These are phyloP conservation scores for Beris chalybata DNA, from an alignment of 2,888 invertebrate species.

Conservation along the genomic window DNA sequence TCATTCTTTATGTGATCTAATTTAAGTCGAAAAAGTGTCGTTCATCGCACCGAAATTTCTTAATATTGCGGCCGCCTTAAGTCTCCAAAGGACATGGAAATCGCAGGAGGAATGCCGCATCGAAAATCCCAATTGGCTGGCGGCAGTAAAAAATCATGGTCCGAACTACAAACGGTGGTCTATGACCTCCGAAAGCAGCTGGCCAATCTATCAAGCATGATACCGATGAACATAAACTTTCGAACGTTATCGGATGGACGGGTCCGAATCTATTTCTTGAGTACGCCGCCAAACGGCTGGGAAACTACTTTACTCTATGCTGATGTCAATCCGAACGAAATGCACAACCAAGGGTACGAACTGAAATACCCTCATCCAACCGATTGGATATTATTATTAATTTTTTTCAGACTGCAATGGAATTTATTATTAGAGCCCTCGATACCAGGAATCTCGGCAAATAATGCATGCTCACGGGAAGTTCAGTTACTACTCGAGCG, in stretches of 20 bases:
- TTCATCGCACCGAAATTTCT: no score
- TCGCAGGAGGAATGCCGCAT: conserved; percentile 21
- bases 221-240: conserved; percentile 81
- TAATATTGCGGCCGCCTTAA: no score
- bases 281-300: conserved; percentile 84
- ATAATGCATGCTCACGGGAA: conserved; percentile 73
- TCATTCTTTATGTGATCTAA: conserved; percentile 20
- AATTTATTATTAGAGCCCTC: conserved; percentile 81
- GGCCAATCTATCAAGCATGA: conserved; percentile 76
- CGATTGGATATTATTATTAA: conserved; percentile 17
- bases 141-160: conserved; percentile 65
- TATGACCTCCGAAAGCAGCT: conserved; percentile 78
- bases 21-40: neutral
- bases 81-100: conserved; percentile 31
- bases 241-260: conserved; percentile 76
- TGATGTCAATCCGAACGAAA: conserved; percentile 70
- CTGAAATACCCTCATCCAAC: neutral
- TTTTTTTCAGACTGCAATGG: conserved; percentile 68
- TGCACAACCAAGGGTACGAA: conserved; percentile 11
- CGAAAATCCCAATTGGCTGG: conserved; percentile 5
- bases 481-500: conserved; percentile 90
- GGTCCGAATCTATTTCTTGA: conserved; percentile 85
- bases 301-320: conserved; percentile 87
- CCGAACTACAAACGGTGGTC: conserved; percentile 77
- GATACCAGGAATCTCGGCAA: conserved; percentile 66